These are phyloP conservation scores for Pogonophryne albipinna DNA, from an alignment of 2,797 vertebrate genomes.

Conservation along the genomic window DNA sequence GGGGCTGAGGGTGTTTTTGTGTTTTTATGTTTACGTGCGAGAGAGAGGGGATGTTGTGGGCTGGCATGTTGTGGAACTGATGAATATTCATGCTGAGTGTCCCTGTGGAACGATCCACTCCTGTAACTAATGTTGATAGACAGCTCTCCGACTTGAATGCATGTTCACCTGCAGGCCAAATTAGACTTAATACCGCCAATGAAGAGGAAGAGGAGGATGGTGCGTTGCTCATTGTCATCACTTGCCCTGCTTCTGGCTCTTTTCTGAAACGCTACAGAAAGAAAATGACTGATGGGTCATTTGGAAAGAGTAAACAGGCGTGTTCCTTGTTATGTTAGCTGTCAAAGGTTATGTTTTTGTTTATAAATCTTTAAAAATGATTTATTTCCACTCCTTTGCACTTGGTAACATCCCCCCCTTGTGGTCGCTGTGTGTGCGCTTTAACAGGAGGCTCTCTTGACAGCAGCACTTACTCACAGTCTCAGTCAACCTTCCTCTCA, in stretches of 20 bases:
- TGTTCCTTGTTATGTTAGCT: constrained; percentile 9
- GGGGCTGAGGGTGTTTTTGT: constrained; percentile 58
- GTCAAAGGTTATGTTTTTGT: constrained; percentile 36
- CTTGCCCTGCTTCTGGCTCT: constrained; percentile 29
- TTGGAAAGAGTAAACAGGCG: constrained; percentile 13
- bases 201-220: constrained; percentile 41
- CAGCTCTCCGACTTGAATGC: constrained; percentile 93
- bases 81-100: constrained; percentile 97
- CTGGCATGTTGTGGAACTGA: constrained; percentile 88
- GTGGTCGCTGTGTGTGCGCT: constrained; percentile 57
- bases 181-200: constrained; percentile 71
- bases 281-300: constrained; percentile 34
- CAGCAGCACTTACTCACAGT: constrained; percentile 85
- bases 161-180: constrained; percentile 84
- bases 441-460: constrained; percentile 87
- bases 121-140: constrained; percentile 92
- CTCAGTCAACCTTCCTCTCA: constrained; percentile 93
- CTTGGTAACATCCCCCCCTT: constrained; percentile 57
- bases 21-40: constrained; percentile 46
- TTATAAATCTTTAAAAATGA: constrained; percentile 9
- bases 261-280: not conserved
- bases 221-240: constrained; percentile 37
- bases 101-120: constrained; percentile 91
- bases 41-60: constrained; percentile 44
- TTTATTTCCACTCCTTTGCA: not conserved